Evolutionary conservation across 2,113 vertebrate genomes (phyloP), one percentile per base, ranked within the genome.

Genomic region (Rhinichthys klamathensis): DNA sequence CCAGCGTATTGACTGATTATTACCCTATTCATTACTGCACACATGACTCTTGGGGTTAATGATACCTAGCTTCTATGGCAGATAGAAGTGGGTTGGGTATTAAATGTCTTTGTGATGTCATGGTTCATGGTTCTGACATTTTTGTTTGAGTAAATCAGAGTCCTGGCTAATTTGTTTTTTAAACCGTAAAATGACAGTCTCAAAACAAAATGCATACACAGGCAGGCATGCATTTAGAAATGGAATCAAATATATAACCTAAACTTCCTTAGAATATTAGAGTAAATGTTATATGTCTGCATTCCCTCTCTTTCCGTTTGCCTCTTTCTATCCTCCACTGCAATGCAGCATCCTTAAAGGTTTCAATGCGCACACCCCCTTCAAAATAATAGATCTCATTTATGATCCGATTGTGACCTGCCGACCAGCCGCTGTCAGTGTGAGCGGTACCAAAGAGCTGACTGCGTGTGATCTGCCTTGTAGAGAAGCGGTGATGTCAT

Each of bases 281-380:
- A 49, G 65, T 23, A 60, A 27, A 75, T n/a, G 46, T 84, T 49
- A 56, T 10, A 32, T 60, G 16, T 63, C 67, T 65, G 16, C 46
- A 18, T 82, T 81, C 35, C 23, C 69, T 69, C 69, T 61, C n/a
- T 80, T 60, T 56, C 3, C 27, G 11, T 15, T 38, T 46, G 27
- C 67, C 30, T 73, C 73, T 72, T 80, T 74, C 54, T 51, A 30
- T 77, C 25, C 32, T 80, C 67, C 44, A 80, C 87, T 88, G 87
- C 75, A 88, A 80, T 88, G 84, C 84, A 86, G 87, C 65, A 83
- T 60, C 67, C 32, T 86, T 51, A 12, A 69, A 70, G 8, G 27
- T 74, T 25, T 69, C 7, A 16, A 2, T 21, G 7, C 54, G 41
- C 12, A 80, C 60, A 84, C 60, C 72, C 81, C 90, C 88, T 91